Base-by-base conservation (phyloP, 2,797 vertebrate species). In the Cossypha dichroa region DNA sequence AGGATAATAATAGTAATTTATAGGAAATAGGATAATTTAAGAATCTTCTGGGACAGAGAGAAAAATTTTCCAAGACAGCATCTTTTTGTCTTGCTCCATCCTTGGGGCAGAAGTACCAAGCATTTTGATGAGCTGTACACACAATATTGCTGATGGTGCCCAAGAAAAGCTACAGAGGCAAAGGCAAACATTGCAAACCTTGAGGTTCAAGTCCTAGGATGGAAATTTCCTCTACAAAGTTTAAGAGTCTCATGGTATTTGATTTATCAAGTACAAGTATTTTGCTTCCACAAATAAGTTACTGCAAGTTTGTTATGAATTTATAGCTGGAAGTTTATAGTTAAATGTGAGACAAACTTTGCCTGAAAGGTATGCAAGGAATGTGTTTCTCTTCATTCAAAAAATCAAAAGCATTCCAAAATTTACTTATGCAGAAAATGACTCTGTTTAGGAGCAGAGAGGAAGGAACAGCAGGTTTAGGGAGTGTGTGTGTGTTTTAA, bases 401-500 rank as follows among this genome's bases (percentile, higher is more conserved):
- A 91, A 85, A 68, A 59, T 23, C n/a, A 79, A 16, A 64, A 75
- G 18, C 16, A 82, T 69, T 54, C 31, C 64, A 55, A 52, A 82
- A 52, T 60, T 70, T 79, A 68, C 43, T 55, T 49, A 46, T 12
- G 12, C 33, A 93, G 76, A 79, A 85, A 60, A 54, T 8, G 1
- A 70, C 41, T 23, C 5, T 45, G 45, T 69, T 62, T 38, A 84
- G 36, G 43, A 10, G 12, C 33, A 88, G 26, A 62, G 15, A 51
- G 14, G 25, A 88, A 75, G 15, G 40, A 86, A 58, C 2, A 7
- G 72, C 10, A 73, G 18, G 7, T 59, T 52, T 29, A 34, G 23
- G 8, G 25, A 0, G 3, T 0, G 6, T 0, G 6, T 9, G 6
- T 7, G 20, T 3, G 2, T 4, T n/a, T 73, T 64, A 22, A n/a